These are phyloP conservation scores for Epinotia demarniana DNA, from an alignment of 2,888 invertebrate genomes.

Conservation along the genomic window DNA sequence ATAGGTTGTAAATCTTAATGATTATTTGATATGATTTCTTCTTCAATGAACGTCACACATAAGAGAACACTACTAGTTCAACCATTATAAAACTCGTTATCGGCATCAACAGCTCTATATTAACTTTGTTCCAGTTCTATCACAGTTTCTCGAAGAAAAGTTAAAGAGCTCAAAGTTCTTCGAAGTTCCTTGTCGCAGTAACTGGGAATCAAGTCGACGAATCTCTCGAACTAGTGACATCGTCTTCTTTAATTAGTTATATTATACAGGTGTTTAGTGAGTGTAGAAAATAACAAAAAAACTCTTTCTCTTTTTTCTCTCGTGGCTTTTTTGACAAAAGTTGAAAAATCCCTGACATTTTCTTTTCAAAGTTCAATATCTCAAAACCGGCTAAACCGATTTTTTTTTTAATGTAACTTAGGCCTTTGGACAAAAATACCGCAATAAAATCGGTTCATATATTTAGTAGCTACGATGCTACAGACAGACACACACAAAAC, in stretches of 20 bases:
- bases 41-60: neutral
- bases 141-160: neutral
- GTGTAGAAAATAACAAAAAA: too few species aligned
- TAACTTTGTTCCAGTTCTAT: constrained; percentile 21
- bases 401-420: too few species aligned
- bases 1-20: too few species aligned
- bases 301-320: too few species aligned
- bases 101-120: constrained; percentile 8
- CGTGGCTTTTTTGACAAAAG: too few species aligned
- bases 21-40: neutral
- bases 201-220: constrained; percentile 6
- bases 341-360: too few species aligned
- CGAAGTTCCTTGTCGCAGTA: constrained; percentile 15
- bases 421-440: too few species aligned
- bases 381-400: too few species aligned
- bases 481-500: too few species aligned
- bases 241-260: neutral
- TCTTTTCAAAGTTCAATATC: too few species aligned
- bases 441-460: too few species aligned
- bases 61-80: neutral
- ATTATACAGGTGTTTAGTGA: neutral
- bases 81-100: constrained; percentile 3
- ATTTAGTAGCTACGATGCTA: too few species aligned
- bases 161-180: constrained; percentile 17
- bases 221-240: neutral